These are phyloP conservation scores for Caradrina clavipalpis DNA, from an alignment of 2,888 invertebrate genomes.

Conservation along the genomic window DNA sequence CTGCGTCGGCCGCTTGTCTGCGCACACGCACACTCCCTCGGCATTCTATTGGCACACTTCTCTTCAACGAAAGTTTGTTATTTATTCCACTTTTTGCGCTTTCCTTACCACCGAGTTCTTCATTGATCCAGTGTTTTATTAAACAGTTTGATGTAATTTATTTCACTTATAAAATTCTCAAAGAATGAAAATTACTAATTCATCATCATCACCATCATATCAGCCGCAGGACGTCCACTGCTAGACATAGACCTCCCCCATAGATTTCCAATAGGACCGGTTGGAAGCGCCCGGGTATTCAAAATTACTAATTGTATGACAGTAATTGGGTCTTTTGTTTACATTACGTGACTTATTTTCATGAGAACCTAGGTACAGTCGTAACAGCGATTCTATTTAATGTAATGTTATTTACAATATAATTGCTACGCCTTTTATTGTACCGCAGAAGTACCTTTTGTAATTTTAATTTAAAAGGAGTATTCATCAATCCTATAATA, in stretches of 20 bases:
- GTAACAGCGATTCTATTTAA: background rate
- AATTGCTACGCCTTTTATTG: slow-evolving; percentile 44
- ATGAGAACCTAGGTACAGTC: background rate
- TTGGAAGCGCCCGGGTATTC: too few relatives aligned
- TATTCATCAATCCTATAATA: slow-evolving; percentile 35
- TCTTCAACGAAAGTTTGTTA: slow-evolving; percentile 85
- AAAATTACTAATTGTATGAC: slow-evolving; percentile 18
- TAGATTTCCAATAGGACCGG: too few relatives aligned
- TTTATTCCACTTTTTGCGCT: slow-evolving; percentile 83
- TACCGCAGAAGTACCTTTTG: slow-evolving; percentile 45
- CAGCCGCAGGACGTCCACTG: too few relatives aligned
- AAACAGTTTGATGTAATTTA: slow-evolving; percentile 73
- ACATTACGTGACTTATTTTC: background rate
- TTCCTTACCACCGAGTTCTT: slow-evolving; percentile 73
- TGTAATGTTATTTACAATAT: slow-evolving; percentile 4
- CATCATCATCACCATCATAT: too few relatives aligned
- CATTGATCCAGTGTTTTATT: slow-evolving; percentile 75
- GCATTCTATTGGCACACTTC: slow-evolving; percentile 85
- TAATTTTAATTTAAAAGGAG: slow-evolving; percentile 10
- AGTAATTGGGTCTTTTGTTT: slow-evolving; percentile 10
- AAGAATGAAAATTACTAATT: slow-evolving; percentile 24
- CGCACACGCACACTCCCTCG: slow-evolving; percentile 75
- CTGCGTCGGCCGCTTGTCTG: slow-evolving; percentile 59
- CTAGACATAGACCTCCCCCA: too few relatives aligned
- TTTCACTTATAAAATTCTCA: slow-evolving; percentile 41